Base-by-base conservation (phyloP, 2,113 vertebrate species). In the Oncorhynchus keta region DNA sequence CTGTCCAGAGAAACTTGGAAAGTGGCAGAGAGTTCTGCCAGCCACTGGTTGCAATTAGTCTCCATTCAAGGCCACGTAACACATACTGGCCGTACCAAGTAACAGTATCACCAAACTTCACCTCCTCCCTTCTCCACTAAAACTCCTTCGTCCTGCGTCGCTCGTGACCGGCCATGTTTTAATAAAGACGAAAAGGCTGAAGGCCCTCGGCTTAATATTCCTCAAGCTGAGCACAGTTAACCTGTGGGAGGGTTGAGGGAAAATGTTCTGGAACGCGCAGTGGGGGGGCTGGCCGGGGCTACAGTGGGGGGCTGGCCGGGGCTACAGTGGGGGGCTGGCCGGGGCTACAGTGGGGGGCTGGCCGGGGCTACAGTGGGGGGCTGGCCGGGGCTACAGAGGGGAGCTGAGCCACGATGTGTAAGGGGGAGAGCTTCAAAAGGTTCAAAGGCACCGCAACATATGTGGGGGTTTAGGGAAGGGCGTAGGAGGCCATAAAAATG, bases 361-460 rank as follows among this genome's bases (percentile, higher is more conserved):
- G 20, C 32, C 24, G 24, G 24, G 24, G 24, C 24, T 24, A 24
- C 24, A 24, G 24, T 24, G 30, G 30, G 32, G 32, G 32, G 5
- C 5, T 6, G 32, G 20, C 32, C 7, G 18, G 2, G 26, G 28
- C 4, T 32, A 66, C 22, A 66, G 64, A 66, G 26, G 8, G 59
- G 18, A 16, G 26, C 64, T 14, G 64, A 32, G 64, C 26, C 26
- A 26, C 20, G 24, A 30, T 11, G 64, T 69, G 32, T 14, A 1
- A 1, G 30, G 1, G 26, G n/a, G 59, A 62, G 59, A 24, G n/a
- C 1, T 18, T 55, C 51, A 5, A 39, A 39, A 55, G 5, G 51
- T 20, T 55, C 55, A 69, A 72, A 76, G 70, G 18, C 74, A 35
- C 32, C 67, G 28, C 35, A n/a, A 32, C 67, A 71, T 49, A 75